Percentiles rank a stretch among this genome's conserved stretches.
Conservation (phyloP, 2,888 invertebrate species). For the Callinectes sapidus region DNA sequence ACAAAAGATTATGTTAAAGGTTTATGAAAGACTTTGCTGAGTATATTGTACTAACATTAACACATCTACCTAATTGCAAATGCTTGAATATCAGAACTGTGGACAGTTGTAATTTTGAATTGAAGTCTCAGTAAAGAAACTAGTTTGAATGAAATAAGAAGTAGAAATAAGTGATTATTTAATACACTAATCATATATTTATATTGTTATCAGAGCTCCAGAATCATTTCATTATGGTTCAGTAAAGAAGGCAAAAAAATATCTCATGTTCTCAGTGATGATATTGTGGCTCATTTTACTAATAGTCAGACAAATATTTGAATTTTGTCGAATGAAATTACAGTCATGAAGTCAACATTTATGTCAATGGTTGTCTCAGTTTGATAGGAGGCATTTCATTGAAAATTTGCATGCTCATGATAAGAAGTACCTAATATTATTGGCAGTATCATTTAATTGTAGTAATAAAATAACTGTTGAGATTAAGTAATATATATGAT, state of each 20-base stretch:
- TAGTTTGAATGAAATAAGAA: background rate
- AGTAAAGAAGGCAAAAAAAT: background rate
- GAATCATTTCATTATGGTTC: background rate
- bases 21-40: background rate
- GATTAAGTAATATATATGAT: background rate
- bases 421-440: background rate
- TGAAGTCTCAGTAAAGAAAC: background rate
- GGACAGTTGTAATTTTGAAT: background rate
- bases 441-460: background rate
- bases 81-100: background rate
- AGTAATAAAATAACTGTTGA: background rate
- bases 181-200: background rate
- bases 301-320: background rate
- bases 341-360: background rate
- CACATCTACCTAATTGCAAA: background rate
- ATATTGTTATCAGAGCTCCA: background rate
- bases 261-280: background rate
- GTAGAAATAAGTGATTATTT: background rate
- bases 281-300: background rate
- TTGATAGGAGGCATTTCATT: background rate
- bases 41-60: slow-evolving; percentile 12
- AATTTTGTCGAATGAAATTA: background rate
- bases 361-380: background rate
- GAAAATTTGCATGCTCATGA: background rate
- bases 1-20: background rate